Base-by-base conservation (phyloP, 2,888 invertebrate genomes). In the Altica lythri region DNA sequence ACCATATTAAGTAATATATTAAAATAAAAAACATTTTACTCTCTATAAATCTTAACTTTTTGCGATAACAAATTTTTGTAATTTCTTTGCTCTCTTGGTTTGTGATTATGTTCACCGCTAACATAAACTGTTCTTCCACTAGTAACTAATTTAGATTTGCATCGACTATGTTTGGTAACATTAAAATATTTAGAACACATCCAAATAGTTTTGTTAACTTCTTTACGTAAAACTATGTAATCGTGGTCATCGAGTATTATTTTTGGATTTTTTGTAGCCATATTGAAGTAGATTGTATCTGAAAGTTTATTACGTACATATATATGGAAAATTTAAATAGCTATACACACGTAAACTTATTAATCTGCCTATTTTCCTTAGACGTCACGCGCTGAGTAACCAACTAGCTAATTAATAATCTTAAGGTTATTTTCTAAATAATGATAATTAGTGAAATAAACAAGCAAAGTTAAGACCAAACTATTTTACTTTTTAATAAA, bases 91-190 rank as follows among this genome's bases (percentile, higher is more conserved):
- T 50, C 34, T 42, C 48, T 53, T 0, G 67, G 64, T 9, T 45
- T 46, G 38, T 70, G 69, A 53, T 63, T 68, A 53, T 60, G 69
- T 16, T 42, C 55, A 16, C 63, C 68, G 46, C 55, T 65, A 17
- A 70, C 63, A n/a, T 59, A 56, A 9, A 72, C 66, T 5, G 61
- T 63, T 34, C 60, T 60, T 44, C 69, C 66, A 38, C 66, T 67
- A 1, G 69, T 66, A 8, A 67, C 56, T 13, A 69, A 49, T 29
- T 57, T 67, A 2, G 66, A 63, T 50, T 68, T 67, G 42, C 69
- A 69, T 46, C 68, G 47, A 14, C 60, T 61, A 5, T 59, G 44
- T 47, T 60, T 64, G 18, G 59, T 47, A 18, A 52, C 42, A 8
- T 49, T 55, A 25, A 62, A 64, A 52, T 64, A 64, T 35, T 58